These are phyloP conservation scores for Poecilia velifera DNA, from an alignment of 2,797 vertebrate genomes.

Conservation along the genomic window DNA sequence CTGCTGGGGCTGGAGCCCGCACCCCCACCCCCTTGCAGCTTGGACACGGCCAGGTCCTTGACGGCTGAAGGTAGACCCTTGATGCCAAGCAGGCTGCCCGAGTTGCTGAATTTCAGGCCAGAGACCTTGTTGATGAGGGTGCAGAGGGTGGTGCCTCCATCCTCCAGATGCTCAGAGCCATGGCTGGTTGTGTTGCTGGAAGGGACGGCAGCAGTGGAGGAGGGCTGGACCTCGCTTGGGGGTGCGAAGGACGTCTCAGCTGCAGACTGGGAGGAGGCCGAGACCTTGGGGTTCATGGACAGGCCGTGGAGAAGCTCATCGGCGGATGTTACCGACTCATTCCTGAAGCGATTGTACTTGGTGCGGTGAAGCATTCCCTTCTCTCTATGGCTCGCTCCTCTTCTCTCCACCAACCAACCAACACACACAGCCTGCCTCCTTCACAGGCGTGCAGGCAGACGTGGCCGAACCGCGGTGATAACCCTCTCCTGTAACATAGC, in stretches of 20 bases:
- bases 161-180: constrained; percentile 86
- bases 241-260: constrained; percentile 87
- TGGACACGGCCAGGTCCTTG: constrained; percentile 95
- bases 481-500: constrained; percentile 89
- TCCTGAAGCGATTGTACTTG: constrained; percentile 99
- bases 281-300: constrained; percentile 96
- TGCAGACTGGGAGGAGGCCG: constrained; percentile 85
- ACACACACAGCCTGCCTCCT: constrained; percentile 80
- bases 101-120: constrained; percentile 95
- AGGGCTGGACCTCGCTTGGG: constrained; percentile 84
- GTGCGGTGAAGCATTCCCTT: constrained; percentile 99
- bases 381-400: constrained; percentile 81
- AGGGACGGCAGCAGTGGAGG: constrained; percentile 58
- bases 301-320: constrained; percentile 98
- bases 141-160: constrained; percentile 94
- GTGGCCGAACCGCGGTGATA: constrained; percentile 84
- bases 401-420: constrained; percentile 68
- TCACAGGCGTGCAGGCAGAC: constrained; percentile 90
- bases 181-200: constrained; percentile 76
- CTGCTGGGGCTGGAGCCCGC: constrained; percentile 82
- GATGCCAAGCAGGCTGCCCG: constrained; percentile 91
- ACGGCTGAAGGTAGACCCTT: constrained; percentile 94
- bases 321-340: constrained; percentile 98
- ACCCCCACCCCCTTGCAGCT: constrained; percentile 92
- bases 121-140: constrained; percentile 99